Evolutionary conservation across 2,797 vertebrate species (phyloP), one percentile per base, ranked within the genome.

Genomic region (Dermochelys coriacea): DNA sequence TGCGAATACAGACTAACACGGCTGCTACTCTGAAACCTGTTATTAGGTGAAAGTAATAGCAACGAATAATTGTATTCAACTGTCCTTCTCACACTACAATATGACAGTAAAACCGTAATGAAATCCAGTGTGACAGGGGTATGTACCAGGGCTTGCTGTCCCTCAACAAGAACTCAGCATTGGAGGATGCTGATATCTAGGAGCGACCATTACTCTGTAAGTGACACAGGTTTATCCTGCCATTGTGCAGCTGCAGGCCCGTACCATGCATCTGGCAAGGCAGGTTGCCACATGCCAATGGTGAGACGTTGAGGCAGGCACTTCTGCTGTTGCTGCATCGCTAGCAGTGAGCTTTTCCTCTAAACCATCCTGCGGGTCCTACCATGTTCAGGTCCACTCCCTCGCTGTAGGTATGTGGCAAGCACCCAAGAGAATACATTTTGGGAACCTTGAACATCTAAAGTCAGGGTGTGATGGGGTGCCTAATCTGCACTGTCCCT

Each of bases 81-180:
- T 82, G 0, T 94, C 94, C 84, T 96, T 51, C 95, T 95, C 52
- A 51, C 21, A 1, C 94, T 86, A 80, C 90, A 87, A 52, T 0
- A 47, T 94, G 89, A 94, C 93, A 93, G 86, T 86, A 91, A 90
- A 89, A 81, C 89, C 18, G 8, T 94, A 95, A 97, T 95, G 96
- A 96, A 97, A 96, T 92, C 94, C 0, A 68, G 34, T 61, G 14
- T n/a, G 16, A 59, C 57, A 31, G 57, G 12, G 12, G 5, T 59
- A 29, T 59, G 21, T 59, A 31, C 27, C 27, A 31, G 61, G 16
- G 16, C 59, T 34, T 61, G 59, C 59, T 61, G 31, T 61, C 14
- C 59, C 59, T 16, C 59, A 15, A 3, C 27, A 61, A 31, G 59
- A 61, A 34, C 59, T 41, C 29, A 61, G 29, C 29, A 31, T 29